Base-by-base conservation (phyloP, 2,888 invertebrate genomes). In the Eupithecia pulchellata region DNA sequence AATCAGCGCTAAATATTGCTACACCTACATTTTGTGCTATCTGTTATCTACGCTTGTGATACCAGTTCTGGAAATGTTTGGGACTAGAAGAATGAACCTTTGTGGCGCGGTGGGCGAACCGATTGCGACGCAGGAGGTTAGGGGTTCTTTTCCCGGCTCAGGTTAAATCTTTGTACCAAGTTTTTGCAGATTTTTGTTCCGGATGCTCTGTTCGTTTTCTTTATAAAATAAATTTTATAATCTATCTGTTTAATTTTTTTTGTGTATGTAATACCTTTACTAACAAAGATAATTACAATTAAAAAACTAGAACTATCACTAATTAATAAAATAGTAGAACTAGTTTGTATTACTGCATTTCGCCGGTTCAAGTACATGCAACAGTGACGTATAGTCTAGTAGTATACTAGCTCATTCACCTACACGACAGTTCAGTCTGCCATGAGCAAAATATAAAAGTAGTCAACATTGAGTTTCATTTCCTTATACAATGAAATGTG, bases 1-100 rank as follows among this genome's bases (percentile, higher is more conserved):
- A 91, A 91, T 88, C 85, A 82, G 84, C 81, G 78, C 83, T 76
- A 79, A 81, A 79, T 78, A 69, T 90, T 89, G 86, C 89, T 81
- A 78, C 88, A 87, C 80, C 75, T 73, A 66, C 39, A 64, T 74
- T 78, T 82, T 84, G 82, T 69, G 68, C 58, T 76, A 74, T 52
- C 52, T 52, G 52, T 52, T 25, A 25, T 52, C 25, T 47, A 20
- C 20, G 20, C 42, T 42, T 42, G 20, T 20, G 47, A 47, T 47
- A 47, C 47, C 20, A 47, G 42, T 20, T 47, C 42, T 47, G 42
- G 2, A 47, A 20, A 47, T n/a, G n/a, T 47, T 47, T 47, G 42
- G 9, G 2, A 42, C n/a, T 42, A 8, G 20, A 2, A 42, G 42
- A 42, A n/a, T 32, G 2, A 8, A 47, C 9, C 20, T n/a, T 47